Percentiles rank a stretch among this genome's conserved stretches.
phyloP scores from a whole-genome alignment of 1,140 invertebrate species.

The Ladona fulva region DNA sequence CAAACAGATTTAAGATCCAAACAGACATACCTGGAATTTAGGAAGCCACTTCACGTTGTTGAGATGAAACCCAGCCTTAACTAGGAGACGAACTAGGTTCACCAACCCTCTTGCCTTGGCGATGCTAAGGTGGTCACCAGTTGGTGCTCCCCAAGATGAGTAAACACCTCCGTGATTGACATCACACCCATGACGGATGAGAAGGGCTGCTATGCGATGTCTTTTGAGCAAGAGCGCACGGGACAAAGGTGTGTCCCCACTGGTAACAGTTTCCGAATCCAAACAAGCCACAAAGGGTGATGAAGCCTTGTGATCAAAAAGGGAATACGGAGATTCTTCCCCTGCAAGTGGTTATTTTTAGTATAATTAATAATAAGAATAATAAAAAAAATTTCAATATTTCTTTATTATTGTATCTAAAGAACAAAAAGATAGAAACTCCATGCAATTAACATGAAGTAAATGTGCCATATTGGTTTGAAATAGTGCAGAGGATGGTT shows the following conservation, averaged over 20 bases:
- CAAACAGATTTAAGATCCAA: no score
- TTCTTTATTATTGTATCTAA: no score
- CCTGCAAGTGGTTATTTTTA: no score
- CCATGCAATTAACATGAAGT: no score
- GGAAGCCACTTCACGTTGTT: slow-evolving; percentile 28
- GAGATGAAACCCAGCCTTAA: slow-evolving; percentile 30
- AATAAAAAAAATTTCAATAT: no score
- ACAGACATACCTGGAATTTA: slow-evolving; percentile 26
- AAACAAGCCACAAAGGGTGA: slow-evolving; percentile 33
- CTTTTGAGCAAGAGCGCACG: slow-evolving; percentile 38
- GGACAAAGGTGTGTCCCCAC: slow-evolving; percentile 41
- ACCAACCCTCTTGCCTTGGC: slow-evolving; percentile 35
- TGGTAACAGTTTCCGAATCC: slow-evolving; percentile 36
- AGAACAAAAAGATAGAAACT: no score
- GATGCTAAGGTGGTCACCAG: slow-evolving; percentile 35
- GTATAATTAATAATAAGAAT: no score
- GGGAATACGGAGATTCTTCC: no score
- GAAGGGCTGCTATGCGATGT: slow-evolving; percentile 34
- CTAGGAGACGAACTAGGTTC: slow-evolving; percentile 26
- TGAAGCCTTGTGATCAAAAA: no score
- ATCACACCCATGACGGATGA: slow-evolving; percentile 41
- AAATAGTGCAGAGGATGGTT: no score
- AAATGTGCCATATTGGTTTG: no score
- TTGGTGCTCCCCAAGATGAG: slow-evolving; percentile 30
- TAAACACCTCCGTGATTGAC: slow-evolving; percentile 28